Conservation (phyloP, 2,888 invertebrate species). For the Baronia brevicornis region DNA sequence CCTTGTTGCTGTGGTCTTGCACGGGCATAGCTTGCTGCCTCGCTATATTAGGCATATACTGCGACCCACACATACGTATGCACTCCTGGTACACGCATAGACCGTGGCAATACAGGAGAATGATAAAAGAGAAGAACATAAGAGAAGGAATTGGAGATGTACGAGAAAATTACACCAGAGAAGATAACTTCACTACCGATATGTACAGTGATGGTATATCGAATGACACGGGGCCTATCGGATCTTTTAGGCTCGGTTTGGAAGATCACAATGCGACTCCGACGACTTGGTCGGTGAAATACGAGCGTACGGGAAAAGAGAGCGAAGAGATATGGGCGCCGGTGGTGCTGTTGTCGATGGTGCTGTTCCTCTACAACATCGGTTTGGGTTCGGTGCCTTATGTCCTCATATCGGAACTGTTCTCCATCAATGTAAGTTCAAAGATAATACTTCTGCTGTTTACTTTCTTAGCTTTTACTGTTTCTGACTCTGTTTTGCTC, state of each 20-base stretch:
- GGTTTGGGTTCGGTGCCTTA: constrained; percentile 69
- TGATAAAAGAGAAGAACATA: constrained; percentile 28
- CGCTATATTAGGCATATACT: constrained; percentile 55
- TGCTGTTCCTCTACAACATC: constrained; percentile 61
- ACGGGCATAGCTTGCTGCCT: constrained; percentile 62
- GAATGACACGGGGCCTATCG: constrained; percentile 21
- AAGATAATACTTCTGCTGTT: constrained; percentile 1
- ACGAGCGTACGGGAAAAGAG: constrained; percentile 23
- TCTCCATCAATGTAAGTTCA: constrained; percentile 63
- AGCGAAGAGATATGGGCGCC: constrained; percentile 48
- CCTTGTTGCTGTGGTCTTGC: constrained; percentile 59
- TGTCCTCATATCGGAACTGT: constrained; percentile 59
- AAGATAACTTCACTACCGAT: constrained; percentile 26
- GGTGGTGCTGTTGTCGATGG: constrained; percentile 49
- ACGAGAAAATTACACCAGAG: constrained; percentile 22
- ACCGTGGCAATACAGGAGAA: constrained; percentile 38
- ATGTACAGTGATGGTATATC: constrained; percentile 23
- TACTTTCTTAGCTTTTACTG: too few relatives aligned
- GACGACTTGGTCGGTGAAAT: constrained; percentile 28
- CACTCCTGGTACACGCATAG: constrained; percentile 52
- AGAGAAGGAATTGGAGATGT: constrained; percentile 24
- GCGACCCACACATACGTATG: constrained; percentile 54
- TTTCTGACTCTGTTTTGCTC: too few relatives aligned
- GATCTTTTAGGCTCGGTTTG: constrained; percentile 28
- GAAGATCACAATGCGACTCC: constrained; percentile 28